Evolutionary conservation across 2,888 invertebrate species (phyloP), one percentile per base, ranked within the genome.

Genomic region (Julus scandinavius): DNA sequence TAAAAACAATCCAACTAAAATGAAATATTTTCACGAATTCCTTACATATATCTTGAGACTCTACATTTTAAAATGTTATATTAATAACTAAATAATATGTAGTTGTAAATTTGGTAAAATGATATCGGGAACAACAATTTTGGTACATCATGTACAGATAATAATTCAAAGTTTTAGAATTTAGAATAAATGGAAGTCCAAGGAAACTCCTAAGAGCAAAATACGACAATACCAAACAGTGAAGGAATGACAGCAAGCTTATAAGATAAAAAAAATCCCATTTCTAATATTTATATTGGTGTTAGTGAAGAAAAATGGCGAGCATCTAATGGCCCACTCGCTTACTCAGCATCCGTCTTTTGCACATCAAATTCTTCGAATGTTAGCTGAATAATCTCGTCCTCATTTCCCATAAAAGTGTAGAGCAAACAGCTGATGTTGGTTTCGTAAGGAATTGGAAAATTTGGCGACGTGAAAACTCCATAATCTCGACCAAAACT

Each of bases 401-500:
- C 95, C 29, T 95, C 94, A 89, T 95, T 95, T 1, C 96, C 96
- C 91, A 95, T 93, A 93, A 97, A 97, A 58, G 96, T 96, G 94
- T 96, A 97, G 88, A 97, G 94, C 87, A 97, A 94, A 92, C 97
- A 97, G 93, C 95, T 95, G 92, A 96, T 94, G 91, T 95, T 94
- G 89, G 94, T 92, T 9, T 95, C 95, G 93, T 96, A 96, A 89
- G 95, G 94, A 89, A 94, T 94, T 4, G 97, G 97, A 93, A 95
- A 96, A 93, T 96, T 96, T 29, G 97, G 97, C 91, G 96, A 96
- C 92, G 95, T 95, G 93, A 97, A 97, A 86, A 94, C 94, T 90
- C 96, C 97, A 90, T 95, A 95, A 92, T 95, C 95, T 92, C 95
- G 95, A 91, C 95, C 95, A 92, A 95, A 95, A 89, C 96, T 95